Base-by-base conservation (phyloP, 2,888 invertebrate genomes). In the Lucinisca nassula region DNA sequence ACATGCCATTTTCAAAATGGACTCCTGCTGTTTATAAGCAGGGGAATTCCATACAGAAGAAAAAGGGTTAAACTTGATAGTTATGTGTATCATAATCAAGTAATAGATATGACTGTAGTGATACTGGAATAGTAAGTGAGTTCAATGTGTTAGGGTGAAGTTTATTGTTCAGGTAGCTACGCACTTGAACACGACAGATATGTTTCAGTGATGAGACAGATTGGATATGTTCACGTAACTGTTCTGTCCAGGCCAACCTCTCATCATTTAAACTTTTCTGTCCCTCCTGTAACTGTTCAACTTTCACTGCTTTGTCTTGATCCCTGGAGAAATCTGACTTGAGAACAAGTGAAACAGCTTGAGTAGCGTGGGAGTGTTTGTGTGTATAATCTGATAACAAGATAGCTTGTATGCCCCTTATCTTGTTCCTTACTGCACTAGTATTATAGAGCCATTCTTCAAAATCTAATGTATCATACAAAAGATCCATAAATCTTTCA, bases 371-470 rank as follows among this genome's bases (percentile, higher is more conserved):
- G 14, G 67, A 67, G 24, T 67, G 3, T 67, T 67, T 67, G 24
- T 67, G 67, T 12, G 24, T 30, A 21, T 67, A 67, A 67, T 67
- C 67, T 3, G 67, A 67, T 35, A 35, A 17, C 35, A 67, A 35
- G 17, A 67, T 67, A 17, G 30, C 24, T 35, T 67, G 3, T 21
- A 67, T 35, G 17, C 67, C 67, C 17, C 67, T 67, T 30, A 67
- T 67, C 35, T 67, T 67, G 24, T 67, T 67, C 17, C 10, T 35
- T 8, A 67, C 67, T 24, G 67, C 32, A 21, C 6, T 35, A 6
- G 67, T 67, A 35, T 67, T 67, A 35, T 67, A 67, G 32, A 67
- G 24, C 67, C 67, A 67, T 67, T 67, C 67, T 35, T 67, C 67
- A 21, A 67, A 67, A 35, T 67, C 67, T 1, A 67, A 21, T 17